Base-by-base conservation (phyloP, 2,797 vertebrate species). In the Peromyscus eremicus region DNA sequence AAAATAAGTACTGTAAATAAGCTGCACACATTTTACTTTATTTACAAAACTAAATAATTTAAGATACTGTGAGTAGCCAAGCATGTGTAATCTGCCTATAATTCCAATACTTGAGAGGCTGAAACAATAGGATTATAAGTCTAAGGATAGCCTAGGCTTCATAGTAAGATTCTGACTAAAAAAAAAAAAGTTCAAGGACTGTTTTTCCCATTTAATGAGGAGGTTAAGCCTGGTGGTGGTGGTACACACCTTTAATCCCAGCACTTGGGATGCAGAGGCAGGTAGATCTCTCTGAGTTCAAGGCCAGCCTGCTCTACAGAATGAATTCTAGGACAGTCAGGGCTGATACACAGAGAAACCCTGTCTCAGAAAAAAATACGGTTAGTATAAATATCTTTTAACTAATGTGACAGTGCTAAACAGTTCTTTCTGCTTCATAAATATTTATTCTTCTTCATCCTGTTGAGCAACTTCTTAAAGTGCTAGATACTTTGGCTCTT, bases 391-490 rank as follows among this genome's bases (percentile, higher is more conserved):
- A 43, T 83, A 64, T 83, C 17, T 83, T 43, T 64, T 43, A 64
- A 83, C 81, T 83, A 84, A 84, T 34, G 40, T 84, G 81, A 64
- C 27, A 64, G 16, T 84, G 60, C 9, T 84, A 84, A 83, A 21
- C 25, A 86, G 27, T 60, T 81, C 13, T 55, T 85, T 25, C 40
- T 92, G 82, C 12, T 91, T 88, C 14, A 34, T 77, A 83, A 52
- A 32, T 90, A 79, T 79, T 89, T 93, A 25, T 96, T 91, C 23
- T 89, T 92, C 23, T 2, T n/a, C 12, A 77, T 70, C 32, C 34
- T 86, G 21, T 43, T 89, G 13, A 77, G 32, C 27, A 82, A 82
- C 21, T 62, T 52, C 84, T 91, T 94, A 84, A 75, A 40, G 94
- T 70, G 62, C 43, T 81, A 82, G 75, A 37, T 71, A 62, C 66